Evolutionary conservation across 2,888 invertebrate genomes (phyloP).

Genomic region (Opisthograptis luteolata): DNA sequence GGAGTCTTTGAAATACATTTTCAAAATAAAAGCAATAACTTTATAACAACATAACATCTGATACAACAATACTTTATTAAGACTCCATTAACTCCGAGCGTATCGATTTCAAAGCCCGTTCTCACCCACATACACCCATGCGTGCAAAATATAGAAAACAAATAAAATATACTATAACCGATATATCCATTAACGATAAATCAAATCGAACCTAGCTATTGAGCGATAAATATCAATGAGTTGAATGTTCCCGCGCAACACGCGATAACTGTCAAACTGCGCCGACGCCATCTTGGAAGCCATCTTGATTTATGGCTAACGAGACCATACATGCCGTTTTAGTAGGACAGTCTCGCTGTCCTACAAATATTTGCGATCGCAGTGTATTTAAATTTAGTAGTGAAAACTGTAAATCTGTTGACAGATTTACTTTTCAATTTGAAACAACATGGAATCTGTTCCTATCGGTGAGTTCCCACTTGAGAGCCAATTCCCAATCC

Average conservation of each 20-base stretch:
- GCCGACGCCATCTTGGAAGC: conserved; percentile 75
- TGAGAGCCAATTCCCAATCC: no score
- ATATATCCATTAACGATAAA: conserved; percentile 77
- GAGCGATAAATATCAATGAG: conserved; percentile 84
- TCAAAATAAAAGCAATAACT: conserved; percentile 21
- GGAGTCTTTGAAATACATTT: conserved; percentile 8
- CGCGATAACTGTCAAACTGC: conserved; percentile 77
- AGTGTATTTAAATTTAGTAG: no score
- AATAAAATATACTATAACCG: conserved; percentile 63
- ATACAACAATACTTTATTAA: conserved; percentile 12
- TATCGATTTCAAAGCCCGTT: conserved; percentile 20
- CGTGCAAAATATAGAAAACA: conserved; percentile 19
- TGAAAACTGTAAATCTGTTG: no score
- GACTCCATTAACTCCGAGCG: conserved; percentile 9
- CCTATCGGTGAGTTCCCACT: no score
- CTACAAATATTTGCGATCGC: no score
- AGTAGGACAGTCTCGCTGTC: no score
- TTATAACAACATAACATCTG: not conserved
- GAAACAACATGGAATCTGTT: no score
- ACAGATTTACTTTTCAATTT: no score
- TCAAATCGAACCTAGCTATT: conserved; percentile 72
- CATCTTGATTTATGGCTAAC: conserved; percentile 81
- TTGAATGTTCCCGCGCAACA: conserved; percentile 80
- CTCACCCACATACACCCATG: conserved; percentile 21
- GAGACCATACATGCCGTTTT: no score